These are phyloP conservation scores for Lottia scabra DNA, from an alignment of 2,888 invertebrate species.

Conservation along the genomic window DNA sequence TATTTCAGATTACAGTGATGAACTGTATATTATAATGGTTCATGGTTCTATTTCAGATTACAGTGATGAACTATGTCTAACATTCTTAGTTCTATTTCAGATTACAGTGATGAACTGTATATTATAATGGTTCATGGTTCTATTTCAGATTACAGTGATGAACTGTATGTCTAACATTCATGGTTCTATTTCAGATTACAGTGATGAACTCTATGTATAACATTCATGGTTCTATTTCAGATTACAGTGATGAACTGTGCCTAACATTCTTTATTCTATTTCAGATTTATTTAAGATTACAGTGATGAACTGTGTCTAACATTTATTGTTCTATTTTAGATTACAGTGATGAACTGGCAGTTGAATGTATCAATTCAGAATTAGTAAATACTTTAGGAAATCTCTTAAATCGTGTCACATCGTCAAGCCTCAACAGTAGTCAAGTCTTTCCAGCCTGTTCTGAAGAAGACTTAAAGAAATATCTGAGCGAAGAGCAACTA, in stretches of 20 bases:
- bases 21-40: too few species aligned
- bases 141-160: too few species aligned
- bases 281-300: too few species aligned
- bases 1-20: too few species aligned
- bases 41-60: conserved; percentile 38
- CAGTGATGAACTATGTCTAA: too few species aligned
- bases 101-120: too few species aligned
- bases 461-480: conserved; percentile 32
- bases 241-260: too few species aligned
- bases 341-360: conserved; percentile 82
- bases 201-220: too few species aligned
- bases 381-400: conserved; percentile 94
- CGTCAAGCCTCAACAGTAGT: conserved; percentile 73
- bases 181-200: conserved; percentile 39
- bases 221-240: conserved; percentile 34
- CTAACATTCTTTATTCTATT: conserved; percentile 15
- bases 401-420: conserved; percentile 84
- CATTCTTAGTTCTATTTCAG: conserved; percentile 33
- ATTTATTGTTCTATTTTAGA: conserved; percentile 66
- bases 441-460: conserved; percentile 72
- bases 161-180: not conserved
- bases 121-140: too few species aligned
- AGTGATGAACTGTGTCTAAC: too few species aligned
- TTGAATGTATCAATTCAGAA: conserved; percentile 86
- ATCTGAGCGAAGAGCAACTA: conserved; percentile 70